Evolutionary conservation across 2,888 invertebrate species (phyloP).

Genomic region (Perizoma affinitatum): DNA sequence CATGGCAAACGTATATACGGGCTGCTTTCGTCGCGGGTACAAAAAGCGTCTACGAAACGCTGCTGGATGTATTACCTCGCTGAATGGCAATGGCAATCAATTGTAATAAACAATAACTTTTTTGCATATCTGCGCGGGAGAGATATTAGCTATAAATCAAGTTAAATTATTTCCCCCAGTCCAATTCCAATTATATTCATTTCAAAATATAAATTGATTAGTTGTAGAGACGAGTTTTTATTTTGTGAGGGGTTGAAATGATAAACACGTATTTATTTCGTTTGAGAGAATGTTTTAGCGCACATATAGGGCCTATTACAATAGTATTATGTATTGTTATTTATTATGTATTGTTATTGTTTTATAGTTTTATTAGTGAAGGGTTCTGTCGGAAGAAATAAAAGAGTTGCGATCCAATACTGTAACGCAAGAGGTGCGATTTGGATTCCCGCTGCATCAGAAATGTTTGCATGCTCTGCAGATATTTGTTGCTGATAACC

Average conservation of each 20-base stretch:
- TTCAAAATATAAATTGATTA: slow-evolving; percentile 34
- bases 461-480: too few species aligned
- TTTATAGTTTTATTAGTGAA: slow-evolving; percentile 28
- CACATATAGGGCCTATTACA: slow-evolving; percentile 7
- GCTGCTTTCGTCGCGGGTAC: too few species aligned
- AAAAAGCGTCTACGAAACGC: too few species aligned
- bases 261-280: slow-evolving; percentile 35
- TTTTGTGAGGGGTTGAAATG: slow-evolving; percentile 38
- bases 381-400: slow-evolving; percentile 19
- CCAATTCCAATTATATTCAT: slow-evolving; percentile 39
- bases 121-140: slow-evolving; percentile 18
- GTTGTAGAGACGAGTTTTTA: slow-evolving; percentile 29
- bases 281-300: slow-evolving; percentile 30
- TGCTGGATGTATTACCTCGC: too few species aligned
- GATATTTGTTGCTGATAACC: too few species aligned
- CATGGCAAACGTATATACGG: too few species aligned
- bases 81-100: too few species aligned
- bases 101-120: neutral
- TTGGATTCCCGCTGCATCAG: too few species aligned
- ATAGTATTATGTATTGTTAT: slow-evolving; percentile 27
- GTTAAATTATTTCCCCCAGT: slow-evolving; percentile 20
- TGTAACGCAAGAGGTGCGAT: too few species aligned
- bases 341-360: slow-evolving; percentile 25
- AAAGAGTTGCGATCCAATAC: neutral
- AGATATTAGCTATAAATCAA: slow-evolving; percentile 23